Evolutionary conservation across 2,888 invertebrate species (phyloP), one percentile per base, ranked within the genome.

Genomic region (Drosophila prolongata): DNA sequence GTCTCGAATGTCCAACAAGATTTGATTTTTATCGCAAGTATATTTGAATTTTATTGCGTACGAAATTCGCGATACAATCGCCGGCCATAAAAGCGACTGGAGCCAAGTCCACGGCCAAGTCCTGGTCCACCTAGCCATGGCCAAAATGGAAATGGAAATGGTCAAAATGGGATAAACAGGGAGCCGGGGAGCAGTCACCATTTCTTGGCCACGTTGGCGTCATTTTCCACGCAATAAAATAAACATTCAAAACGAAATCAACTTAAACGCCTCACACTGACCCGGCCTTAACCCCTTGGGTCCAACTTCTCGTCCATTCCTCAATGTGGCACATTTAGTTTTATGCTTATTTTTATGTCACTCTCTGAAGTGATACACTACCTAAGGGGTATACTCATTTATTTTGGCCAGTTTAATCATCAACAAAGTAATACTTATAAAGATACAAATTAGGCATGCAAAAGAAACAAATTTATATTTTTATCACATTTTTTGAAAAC

Each of bases 31-130:
- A 90, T 90, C 90, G 86, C 88, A 90, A 84, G 88, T 85, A 90
- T 90, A 90, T 90, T 90, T 91, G 90, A 90, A 91, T 91, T 91
- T 90, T 91, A 90, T 90, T 91, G 88, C 85, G 83, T 89, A 89
- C 88, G 87, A 89, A 89, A 89, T 88, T 77, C 80, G 67, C 73
- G 78, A 85, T 87, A 87, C 77, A 87, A 85, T 85, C 87, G 79
- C 72, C 58, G 76, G 78, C 83, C 83, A 88, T 86, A 84, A 89
- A 87, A 83, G 80, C 79, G 89, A 87, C 89, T 89, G 89, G 90
- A 90, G 88, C 83, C 82, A 75, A 70, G 66, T 75, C 76, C 80
- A 76, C 69, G 46, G 44, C 57, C 59, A 56, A 65, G 16, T 42
- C 59, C 53, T 5, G 34, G n/a, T 27, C 34, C 64, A 50, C 61